Conservation (phyloP, 2,797 vertebrate genomes). For the Acipenser ruthenus region DNA sequence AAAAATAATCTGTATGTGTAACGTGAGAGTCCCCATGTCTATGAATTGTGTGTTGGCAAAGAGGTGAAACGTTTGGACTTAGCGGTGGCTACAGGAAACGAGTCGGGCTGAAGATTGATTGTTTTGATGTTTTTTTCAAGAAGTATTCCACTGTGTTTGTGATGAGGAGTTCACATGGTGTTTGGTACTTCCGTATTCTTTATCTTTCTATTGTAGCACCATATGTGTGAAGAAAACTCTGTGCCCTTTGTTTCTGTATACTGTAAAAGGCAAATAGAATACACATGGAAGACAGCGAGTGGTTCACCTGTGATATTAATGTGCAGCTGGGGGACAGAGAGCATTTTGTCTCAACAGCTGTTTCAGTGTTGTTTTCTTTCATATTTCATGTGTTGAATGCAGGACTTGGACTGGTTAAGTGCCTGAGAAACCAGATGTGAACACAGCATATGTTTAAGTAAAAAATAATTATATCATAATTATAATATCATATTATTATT, state of each 20-base stretch:
- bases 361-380: slow-evolving; percentile 36
- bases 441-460: slow-evolving; percentile 45
- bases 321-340: slow-evolving; percentile 27
- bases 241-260: slow-evolving; percentile 10
- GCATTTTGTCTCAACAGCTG: slow-evolving; percentile 32
- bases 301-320: slow-evolving; percentile 26
- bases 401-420: slow-evolving; percentile 58
- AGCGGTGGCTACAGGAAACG: slow-evolving; percentile 32
- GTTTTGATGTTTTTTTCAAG: slow-evolving; percentile 47
- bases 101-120: slow-evolving; percentile 37
- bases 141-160: slow-evolving; percentile 28
- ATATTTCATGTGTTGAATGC: slow-evolving; percentile 43
- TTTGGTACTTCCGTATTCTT: slow-evolving; percentile 28
- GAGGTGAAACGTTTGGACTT: slow-evolving; percentile 39
- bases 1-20: slow-evolving; percentile 36
- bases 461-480: slow-evolving; percentile 39
- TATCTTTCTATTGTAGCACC: slow-evolving; percentile 24
- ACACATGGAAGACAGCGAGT: slow-evolving; percentile 23
- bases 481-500: slow-evolving; percentile 46
- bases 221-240: slow-evolving; percentile 29
- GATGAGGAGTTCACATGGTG: slow-evolving; percentile 16
- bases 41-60: slow-evolving; percentile 46
- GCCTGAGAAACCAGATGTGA: slow-evolving; percentile 57
- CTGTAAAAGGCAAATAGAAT: slow-evolving; percentile 3
- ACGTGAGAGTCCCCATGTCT: slow-evolving; percentile 40